Evolutionary conservation across 2,888 invertebrate species (phyloP).

Genomic region (Resseliella maxima): DNA sequence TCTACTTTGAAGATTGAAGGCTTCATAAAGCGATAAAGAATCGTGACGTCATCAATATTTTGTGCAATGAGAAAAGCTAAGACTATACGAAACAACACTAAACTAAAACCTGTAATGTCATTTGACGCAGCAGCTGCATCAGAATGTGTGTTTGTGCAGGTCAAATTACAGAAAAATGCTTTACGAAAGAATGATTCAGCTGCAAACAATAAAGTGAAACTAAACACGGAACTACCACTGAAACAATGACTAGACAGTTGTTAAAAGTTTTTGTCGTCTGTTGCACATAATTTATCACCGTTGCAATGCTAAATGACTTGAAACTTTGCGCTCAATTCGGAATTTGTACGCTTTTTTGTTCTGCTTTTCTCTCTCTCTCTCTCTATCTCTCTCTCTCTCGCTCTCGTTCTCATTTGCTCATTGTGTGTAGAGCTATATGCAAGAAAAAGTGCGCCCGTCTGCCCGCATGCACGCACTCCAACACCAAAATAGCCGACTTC

Average conservation of each 20-base stretch:
- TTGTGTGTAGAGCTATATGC: too few relatives aligned
- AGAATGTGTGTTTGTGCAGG: background rate
- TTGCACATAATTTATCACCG: constrained; percentile 51
- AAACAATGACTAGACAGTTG: constrained; percentile 53
- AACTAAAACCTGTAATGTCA: too few relatives aligned
- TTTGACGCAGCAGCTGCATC: too few relatives aligned
- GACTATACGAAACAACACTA: too few relatives aligned
- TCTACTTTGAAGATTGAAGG: background rate
- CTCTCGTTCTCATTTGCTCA: too few relatives aligned
- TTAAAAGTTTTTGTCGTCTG: constrained; percentile 53
- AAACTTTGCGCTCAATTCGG: constrained; percentile 5
- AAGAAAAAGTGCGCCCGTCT: background rate
- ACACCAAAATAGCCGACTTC: background rate
- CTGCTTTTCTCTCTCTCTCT: background rate
- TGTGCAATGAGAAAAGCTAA: background rate
- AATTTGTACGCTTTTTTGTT: background rate
- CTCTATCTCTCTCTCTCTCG: too few relatives aligned
- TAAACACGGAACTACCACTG: constrained; percentile 42
- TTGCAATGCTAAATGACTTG: constrained; percentile 51
- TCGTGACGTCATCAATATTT: constrained; percentile 33
- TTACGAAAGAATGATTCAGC: background rate
- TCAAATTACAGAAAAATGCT: constrained; percentile 33
- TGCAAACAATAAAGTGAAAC: constrained; percentile 9
- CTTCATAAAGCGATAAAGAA: background rate
- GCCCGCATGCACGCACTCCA: background rate